Evolutionary conservation across 2,888 invertebrate species (phyloP).

Genomic region (Melanophora roralis): DNA sequence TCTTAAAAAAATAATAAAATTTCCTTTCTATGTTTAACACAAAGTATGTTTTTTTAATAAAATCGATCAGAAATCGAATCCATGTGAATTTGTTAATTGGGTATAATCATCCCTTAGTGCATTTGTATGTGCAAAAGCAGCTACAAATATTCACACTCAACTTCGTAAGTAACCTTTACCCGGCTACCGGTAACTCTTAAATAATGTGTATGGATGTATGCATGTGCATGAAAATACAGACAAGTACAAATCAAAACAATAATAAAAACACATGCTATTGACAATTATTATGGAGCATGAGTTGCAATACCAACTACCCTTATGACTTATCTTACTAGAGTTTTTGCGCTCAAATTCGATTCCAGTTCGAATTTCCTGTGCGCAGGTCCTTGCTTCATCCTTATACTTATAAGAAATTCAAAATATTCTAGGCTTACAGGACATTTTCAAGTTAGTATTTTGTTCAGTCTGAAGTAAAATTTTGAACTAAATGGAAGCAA

Average conservation of each 20-base stretch:
- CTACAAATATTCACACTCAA: not conserved
- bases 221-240: no score
- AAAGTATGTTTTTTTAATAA: no score
- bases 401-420: constrained; percentile 66
- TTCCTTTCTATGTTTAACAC: no score
- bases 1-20: no score
- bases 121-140: not conserved
- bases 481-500: constrained; percentile 75
- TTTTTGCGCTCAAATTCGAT: constrained; percentile 32
- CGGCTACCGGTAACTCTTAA: constrained; percentile 40
- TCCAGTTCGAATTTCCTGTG: constrained; percentile 70
- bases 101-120: no score
- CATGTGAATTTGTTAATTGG: no score
- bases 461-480: constrained; percentile 76
- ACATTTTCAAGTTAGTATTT: constrained; percentile 69
- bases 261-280: constrained; percentile 48
- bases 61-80: no score
- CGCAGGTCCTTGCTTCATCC: constrained; percentile 75
- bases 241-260: constrained; percentile 28
- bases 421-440: constrained; percentile 65
- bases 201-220: no score
- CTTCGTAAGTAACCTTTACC: not conserved
- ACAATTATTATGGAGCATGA: not conserved
- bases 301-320: constrained; percentile 6
- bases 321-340: not conserved